These are phyloP conservation scores for Drosophila algonquin DNA, from an alignment of 2,888 invertebrate genomes.

Conservation along the genomic window DNA sequence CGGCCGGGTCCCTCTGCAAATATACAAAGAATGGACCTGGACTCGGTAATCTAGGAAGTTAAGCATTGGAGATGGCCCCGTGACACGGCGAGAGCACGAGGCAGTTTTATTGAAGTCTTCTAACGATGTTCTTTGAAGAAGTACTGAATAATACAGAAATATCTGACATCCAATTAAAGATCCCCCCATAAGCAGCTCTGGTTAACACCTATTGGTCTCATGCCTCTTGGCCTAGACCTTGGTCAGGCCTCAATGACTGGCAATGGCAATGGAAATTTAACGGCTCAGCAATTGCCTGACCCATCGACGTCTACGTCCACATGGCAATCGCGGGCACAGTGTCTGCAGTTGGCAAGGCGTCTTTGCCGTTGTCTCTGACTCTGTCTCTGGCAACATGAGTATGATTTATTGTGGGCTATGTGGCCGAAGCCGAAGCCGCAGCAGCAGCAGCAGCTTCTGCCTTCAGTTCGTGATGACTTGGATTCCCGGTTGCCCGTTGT, in stretches of 20 bases:
- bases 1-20: slow-evolving; percentile 28
- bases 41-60: slow-evolving; percentile 27
- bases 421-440: slow-evolving; percentile 30
- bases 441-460: slow-evolving; percentile 30
- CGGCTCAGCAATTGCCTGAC: slow-evolving; percentile 67
- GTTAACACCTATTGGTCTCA: slow-evolving; percentile 31
- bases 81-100: slow-evolving; percentile 4
- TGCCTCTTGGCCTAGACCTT: slow-evolving; percentile 19
- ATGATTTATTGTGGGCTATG: slow-evolving; percentile 77
- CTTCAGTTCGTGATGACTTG: slow-evolving; percentile 40
- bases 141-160: slow-evolving; percentile 24
- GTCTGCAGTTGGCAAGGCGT: slow-evolving; percentile 21
- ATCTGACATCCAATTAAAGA: slow-evolving; percentile 39
- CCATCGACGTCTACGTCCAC: slow-evolving; percentile 16
- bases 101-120: background rate
- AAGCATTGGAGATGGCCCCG: background rate
- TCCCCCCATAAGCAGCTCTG: slow-evolving; percentile 16
- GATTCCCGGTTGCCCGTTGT: slow-evolving; percentile 18
- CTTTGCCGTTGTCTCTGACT: slow-evolving; percentile 61
- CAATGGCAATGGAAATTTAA: slow-evolving; percentile 67
- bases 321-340: slow-evolving; percentile 19
- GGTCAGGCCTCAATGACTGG: slow-evolving; percentile 44
- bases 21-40: slow-evolving; percentile 13
- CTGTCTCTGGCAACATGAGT: slow-evolving; percentile 75
- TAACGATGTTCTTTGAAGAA: background rate